phyloP scores from a whole-genome alignment of 2,113 vertebrate genomes.

The Onychostoma macrolepis region DNA sequence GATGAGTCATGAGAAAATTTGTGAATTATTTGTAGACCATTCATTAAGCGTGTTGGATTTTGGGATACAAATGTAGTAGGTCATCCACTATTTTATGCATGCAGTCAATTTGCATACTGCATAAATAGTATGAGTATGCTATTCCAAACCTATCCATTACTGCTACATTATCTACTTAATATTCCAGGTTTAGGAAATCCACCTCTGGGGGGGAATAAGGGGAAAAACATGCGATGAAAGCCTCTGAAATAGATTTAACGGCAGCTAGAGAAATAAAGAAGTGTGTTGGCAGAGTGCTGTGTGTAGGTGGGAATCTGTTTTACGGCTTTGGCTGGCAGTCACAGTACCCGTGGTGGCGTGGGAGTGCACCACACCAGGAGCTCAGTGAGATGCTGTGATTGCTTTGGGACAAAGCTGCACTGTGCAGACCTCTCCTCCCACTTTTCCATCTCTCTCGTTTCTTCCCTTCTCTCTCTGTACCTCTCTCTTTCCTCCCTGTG shows the following conservation, averaged over 20 bases:
- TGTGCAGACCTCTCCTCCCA: constrained; percentile 58
- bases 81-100: neutral
- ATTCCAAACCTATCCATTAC: neutral
- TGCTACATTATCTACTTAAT: constrained; percentile 5
- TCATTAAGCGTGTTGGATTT: neutral
- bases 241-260: constrained; percentile 60
- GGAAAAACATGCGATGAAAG: neutral
- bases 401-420: constrained; percentile 63
- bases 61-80: neutral
- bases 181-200: neutral
- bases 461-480: constrained; percentile 44
- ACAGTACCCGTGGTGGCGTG: constrained; percentile 32
- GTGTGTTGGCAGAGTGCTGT: constrained; percentile 42
- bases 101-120: neutral
- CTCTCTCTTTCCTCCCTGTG: constrained; percentile 60
- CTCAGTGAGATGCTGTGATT: constrained; percentile 28
- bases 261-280: constrained; percentile 54
- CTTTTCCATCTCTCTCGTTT: constrained; percentile 56
- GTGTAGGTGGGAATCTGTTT: constrained; percentile 55
- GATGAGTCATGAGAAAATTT: neutral
- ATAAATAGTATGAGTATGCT: neutral
- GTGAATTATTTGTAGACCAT: neutral
- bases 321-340: constrained; percentile 38
- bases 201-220: neutral
- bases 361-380: constrained; percentile 48